Evolutionary conservation across 2,888 invertebrate genomes (phyloP).

Genomic region (Folsomia candida): DNA sequence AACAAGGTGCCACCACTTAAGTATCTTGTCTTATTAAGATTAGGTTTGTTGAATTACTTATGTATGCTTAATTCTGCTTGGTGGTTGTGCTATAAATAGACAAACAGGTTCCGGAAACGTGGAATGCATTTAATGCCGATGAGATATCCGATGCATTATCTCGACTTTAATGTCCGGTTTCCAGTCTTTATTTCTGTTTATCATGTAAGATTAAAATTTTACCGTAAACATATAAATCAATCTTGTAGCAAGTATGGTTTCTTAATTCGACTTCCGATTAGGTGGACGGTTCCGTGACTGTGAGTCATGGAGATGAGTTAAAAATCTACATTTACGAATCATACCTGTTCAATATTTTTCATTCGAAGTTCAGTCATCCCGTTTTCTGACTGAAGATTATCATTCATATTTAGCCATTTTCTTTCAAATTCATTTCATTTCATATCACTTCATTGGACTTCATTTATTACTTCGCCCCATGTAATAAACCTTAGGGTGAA

Average conservation of each 20-base stretch:
- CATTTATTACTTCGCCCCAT: too few relatives aligned
- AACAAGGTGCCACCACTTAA: constrained; percentile 60
- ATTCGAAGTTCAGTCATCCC: too few relatives aligned
- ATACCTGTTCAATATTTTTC: too few relatives aligned
- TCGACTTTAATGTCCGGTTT: constrained; percentile 55
- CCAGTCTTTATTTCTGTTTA: constrained; percentile 65
- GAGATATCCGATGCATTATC: constrained; percentile 60
- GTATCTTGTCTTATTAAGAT: background rate
- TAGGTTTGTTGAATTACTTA: background rate
- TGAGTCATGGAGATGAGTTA: constrained; percentile 52
- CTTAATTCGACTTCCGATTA: too few relatives aligned
- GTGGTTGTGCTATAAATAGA: too few relatives aligned
- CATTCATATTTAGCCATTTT: too few relatives aligned
- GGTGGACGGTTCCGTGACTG: constrained; percentile 54
- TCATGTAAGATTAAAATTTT: constrained; percentile 38
- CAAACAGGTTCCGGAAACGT: constrained; percentile 39
- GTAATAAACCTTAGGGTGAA: too few relatives aligned
- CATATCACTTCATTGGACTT: too few relatives aligned
- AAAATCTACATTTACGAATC: too few relatives aligned
- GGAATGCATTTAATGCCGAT: constrained; percentile 29
- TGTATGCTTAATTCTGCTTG: background rate
- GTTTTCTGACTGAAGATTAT: too few relatives aligned
- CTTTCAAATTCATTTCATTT: too few relatives aligned
- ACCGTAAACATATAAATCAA: constrained; percentile 10
- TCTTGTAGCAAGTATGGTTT: constrained; percentile 24